Percentiles rank a stretch among this genome's conserved stretches.
phyloP scores from a whole-genome alignment of 2,797 vertebrate genomes.

The Zenarchopterus dispar region DNA sequence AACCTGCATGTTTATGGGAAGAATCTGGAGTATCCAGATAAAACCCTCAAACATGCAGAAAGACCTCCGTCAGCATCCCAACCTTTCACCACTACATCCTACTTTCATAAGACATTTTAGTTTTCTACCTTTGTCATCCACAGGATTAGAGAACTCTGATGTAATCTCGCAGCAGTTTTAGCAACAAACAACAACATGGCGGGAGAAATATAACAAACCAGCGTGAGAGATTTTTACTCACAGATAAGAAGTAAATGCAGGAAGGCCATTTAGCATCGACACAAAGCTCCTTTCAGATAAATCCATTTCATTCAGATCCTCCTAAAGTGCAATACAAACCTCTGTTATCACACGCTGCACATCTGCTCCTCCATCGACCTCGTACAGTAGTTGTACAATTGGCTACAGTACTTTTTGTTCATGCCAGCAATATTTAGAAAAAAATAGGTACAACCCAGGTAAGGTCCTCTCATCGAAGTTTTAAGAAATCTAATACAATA shows the following conservation, averaged over 20 bases:
- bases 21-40: too few relatives aligned
- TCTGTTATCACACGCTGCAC: constrained; percentile 9
- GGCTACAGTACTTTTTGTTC: neutral
- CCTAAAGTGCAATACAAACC: neutral
- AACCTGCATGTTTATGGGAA: too few relatives aligned
- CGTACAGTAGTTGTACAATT: neutral
- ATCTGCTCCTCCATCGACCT: constrained; percentile 8
- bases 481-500: constrained; percentile 1
- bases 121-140: too few relatives aligned
- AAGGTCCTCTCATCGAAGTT: neutral
- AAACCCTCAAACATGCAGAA: too few relatives aligned
- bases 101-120: neutral
- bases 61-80: too few relatives aligned
- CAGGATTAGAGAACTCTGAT: too few relatives aligned
- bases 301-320: constrained; percentile 11
- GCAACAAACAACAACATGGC: neutral
- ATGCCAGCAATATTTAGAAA: neutral
- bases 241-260: constrained; percentile 22
- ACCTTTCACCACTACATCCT: too few relatives aligned
- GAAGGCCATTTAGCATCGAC: constrained; percentile 21
- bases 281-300: constrained; percentile 10
- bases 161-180: constrained; percentile 3
- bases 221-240: constrained; percentile 19
- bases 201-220: constrained; percentile 20
- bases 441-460: neutral